Evolutionary conservation across 2,113 vertebrate species (phyloP).

Genomic region (Cnemophilus loriae): DNA sequence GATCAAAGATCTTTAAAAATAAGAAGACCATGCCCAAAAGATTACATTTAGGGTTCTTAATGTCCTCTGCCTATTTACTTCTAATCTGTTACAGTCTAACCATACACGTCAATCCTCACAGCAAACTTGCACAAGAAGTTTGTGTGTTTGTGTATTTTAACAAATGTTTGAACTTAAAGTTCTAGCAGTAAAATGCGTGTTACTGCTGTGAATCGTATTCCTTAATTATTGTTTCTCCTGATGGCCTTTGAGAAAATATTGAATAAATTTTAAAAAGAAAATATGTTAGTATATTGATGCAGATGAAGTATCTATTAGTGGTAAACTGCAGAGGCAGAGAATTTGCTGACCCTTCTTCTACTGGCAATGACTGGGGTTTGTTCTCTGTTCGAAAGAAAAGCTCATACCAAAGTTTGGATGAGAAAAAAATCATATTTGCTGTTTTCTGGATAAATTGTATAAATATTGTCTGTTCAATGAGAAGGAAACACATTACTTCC

Average conservation of each 20-base stretch:
- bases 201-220: background rate
- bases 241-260: background rate
- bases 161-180: background rate
- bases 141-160: background rate
- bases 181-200: background rate
- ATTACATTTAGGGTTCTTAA: background rate
- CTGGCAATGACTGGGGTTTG: rapidly evolving
- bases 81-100: background rate
- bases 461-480: background rate
- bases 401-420: background rate
- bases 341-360: background rate
- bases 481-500: background rate
- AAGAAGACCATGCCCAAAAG: background rate
- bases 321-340: background rate
- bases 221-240: background rate
- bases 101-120: background rate
- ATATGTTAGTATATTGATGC: background rate
- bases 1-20: background rate
- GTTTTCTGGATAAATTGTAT: background rate
- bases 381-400: background rate
- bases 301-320: background rate
- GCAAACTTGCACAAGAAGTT: background rate
- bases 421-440: background rate
- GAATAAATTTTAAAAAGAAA: background rate
- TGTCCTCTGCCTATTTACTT: background rate